Evolutionary conservation across 1,140 invertebrate species (phyloP).

Genomic region (Aphis craccivora): DNA sequence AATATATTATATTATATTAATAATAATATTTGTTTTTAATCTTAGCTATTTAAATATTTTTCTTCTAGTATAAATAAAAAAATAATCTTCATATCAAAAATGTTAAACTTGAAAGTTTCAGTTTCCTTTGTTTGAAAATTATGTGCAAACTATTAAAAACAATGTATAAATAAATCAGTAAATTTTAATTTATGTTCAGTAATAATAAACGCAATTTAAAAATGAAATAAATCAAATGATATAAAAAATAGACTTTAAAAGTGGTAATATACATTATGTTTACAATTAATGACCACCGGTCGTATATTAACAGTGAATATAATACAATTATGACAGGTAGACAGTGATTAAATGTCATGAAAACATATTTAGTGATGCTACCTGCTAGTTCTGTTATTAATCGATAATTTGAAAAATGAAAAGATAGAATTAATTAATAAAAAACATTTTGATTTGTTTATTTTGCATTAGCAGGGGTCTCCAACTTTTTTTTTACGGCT

Average conservation of each 20-base stretch:
- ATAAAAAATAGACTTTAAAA: neutral
- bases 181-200: neutral
- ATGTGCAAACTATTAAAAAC: neutral
- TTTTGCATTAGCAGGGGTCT: too few species aligned
- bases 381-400: neutral
- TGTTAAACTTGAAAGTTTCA: neutral
- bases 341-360: constrained; percentile 30
- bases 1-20: too few species aligned
- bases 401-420: neutral
- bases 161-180: neutral
- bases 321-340: constrained; percentile 8
- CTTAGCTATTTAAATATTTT: neutral
- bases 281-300: neutral
- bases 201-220: neutral
- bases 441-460: neutral
- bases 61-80: neutral
- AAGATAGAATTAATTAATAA: neutral
- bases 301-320: neutral
- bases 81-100: neutral
- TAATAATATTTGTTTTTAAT: neutral
- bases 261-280: constrained; percentile 11
- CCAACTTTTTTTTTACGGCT: too few species aligned
- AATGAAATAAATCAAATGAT: neutral
- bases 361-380: neutral
- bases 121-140: neutral